These are phyloP conservation scores for Mesoclemmys tuberculata DNA, from an alignment of 2,113 vertebrate genomes.

Conservation along the genomic window DNA sequence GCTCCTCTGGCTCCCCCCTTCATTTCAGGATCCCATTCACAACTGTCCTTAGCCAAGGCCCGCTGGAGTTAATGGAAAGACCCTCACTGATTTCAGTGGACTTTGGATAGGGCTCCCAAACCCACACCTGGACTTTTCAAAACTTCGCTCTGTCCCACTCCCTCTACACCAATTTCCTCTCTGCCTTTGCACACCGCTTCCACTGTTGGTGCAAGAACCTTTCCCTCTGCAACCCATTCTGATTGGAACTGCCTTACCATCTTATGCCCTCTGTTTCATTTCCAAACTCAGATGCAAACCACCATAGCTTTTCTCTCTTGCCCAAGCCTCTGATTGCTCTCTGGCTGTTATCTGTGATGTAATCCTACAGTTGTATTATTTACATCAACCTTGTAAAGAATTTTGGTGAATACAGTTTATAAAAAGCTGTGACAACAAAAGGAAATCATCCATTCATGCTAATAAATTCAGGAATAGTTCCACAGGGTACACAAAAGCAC, in stretches of 20 bases:
- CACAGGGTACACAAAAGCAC: neutral
- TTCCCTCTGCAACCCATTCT: neutral
- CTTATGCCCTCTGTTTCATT: neutral
- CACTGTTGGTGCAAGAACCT: neutral
- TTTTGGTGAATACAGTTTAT: neutral
- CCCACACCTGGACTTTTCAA: no score
- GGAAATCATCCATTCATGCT: neutral
- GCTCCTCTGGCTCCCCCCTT: accelerated
- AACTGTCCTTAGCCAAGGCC: neutral
- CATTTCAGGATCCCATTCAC: neutral
- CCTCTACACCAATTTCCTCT: neutral
- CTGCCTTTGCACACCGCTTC: neutral
- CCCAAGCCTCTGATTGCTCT: neutral
- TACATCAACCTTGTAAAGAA: neutral
- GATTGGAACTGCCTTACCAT: neutral
- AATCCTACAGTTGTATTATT: neutral
- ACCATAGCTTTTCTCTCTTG: neutral
- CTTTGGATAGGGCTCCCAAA: neutral
- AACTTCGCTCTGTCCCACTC: neutral
- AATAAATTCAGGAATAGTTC: neutral
- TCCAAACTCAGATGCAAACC: neutral
- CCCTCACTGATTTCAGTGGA: neutral
- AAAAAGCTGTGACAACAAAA: neutral
- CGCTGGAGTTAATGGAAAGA: neutral
- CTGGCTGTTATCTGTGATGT: neutral